A percentile compares a stretch with the other conserved stretches of the same genome.
Evolutionary conservation across 2,113 vertebrate species (phyloP).

Genomic region (Pyxicephalus adspersus): DNA sequence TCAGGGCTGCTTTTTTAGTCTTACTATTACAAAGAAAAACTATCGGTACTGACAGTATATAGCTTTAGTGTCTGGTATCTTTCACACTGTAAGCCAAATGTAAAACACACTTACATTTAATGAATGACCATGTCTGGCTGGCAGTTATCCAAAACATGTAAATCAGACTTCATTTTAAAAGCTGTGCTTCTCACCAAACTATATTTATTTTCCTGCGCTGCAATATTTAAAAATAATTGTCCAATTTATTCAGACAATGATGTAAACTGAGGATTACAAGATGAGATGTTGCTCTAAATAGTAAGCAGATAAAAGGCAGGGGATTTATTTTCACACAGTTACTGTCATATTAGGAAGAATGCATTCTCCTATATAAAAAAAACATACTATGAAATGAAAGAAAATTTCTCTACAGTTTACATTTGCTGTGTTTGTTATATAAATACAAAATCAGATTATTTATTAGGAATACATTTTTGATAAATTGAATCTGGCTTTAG

Average conservation of each 20-base stretch:
- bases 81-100: constrained; percentile 61
- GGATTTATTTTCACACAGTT: not conserved
- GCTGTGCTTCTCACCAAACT: constrained; percentile 40
- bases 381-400: not conserved
- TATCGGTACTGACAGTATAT: constrained; percentile 46
- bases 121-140: constrained; percentile 53
- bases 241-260: constrained; percentile 40
- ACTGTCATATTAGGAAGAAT: not conserved
- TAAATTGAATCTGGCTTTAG: no score
- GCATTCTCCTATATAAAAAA: not conserved
- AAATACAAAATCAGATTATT: no score
- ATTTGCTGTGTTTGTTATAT: no score
- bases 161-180: constrained; percentile 36
- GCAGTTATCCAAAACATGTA: constrained; percentile 22
- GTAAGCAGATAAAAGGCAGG: constrained; percentile 25
- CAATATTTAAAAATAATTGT: constrained; percentile 30
- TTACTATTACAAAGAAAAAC: constrained; percentile 24
- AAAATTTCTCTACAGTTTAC: no score
- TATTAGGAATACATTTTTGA: no score
- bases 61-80: constrained; percentile 54
- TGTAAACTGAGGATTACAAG: constrained; percentile 47
- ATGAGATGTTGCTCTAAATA: constrained; percentile 38
- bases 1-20: not conserved
- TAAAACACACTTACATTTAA: constrained; percentile 59
- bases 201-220: constrained; percentile 38